These are phyloP conservation scores for Phrynocephalus forsythii DNA, from an alignment of 2,797 vertebrate genomes.

Conservation along the genomic window DNA sequence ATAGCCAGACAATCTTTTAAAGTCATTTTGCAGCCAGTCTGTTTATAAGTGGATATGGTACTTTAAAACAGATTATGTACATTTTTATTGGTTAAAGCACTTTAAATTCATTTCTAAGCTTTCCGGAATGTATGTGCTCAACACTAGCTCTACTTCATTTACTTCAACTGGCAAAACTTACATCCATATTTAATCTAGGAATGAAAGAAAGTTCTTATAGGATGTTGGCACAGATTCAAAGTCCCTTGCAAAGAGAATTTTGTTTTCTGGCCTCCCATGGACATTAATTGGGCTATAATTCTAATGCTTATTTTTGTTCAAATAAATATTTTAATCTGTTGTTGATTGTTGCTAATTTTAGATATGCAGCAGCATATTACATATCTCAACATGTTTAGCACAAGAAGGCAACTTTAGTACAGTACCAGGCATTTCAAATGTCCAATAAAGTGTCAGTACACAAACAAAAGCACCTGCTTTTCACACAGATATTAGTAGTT, in stretches of 20 bases:
- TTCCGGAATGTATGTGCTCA: constrained; percentile 32
- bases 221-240: constrained; percentile 53
- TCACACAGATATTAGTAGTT: constrained; percentile 28
- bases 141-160: constrained; percentile 41
- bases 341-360: constrained; percentile 57
- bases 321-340: constrained; percentile 59
- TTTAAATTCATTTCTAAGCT: constrained; percentile 41
- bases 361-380: constrained; percentile 40
- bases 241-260: constrained; percentile 60
- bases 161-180: constrained; percentile 16
- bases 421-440: constrained; percentile 23
- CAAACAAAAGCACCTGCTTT: constrained; percentile 26
- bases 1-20: constrained; percentile 29
- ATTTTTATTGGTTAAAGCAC: constrained; percentile 9
- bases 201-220: constrained; percentile 62
- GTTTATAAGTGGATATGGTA: constrained; percentile 17
- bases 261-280: constrained; percentile 63
- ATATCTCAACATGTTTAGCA: constrained; percentile 24
- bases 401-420: constrained; percentile 27
- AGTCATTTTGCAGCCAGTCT: constrained; percentile 17
- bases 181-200: constrained; percentile 35
- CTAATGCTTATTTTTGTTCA: constrained; percentile 54
- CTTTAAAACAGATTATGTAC: constrained; percentile 44
- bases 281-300: constrained; percentile 62
- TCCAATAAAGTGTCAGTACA: constrained; percentile 26